Evolutionary conservation across 2,797 vertebrate genomes (phyloP), one percentile per base, ranked within the genome.

Genomic region (Gobio occitaniae): DNA sequence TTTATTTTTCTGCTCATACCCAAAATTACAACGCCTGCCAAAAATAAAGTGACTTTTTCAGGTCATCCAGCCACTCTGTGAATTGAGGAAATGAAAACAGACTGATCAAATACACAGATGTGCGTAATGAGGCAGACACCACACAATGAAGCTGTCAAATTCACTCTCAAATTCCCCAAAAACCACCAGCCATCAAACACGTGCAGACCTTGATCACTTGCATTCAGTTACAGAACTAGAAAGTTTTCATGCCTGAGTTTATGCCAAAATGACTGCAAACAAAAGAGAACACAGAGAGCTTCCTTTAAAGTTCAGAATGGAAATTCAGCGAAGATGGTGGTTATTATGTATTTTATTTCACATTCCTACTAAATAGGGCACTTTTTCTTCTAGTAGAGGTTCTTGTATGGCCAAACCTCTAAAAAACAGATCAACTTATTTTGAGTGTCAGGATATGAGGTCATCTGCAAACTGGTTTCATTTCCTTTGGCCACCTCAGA

Each of bases 401-500:
- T 41, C 9, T 52, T 83, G 6, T 25, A 84, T 36, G 74, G 50
- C 25, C 65, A 72, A 71, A 38, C 5, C 72, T 13, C 61, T 80
- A 12, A 47, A 54, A 81, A 59, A 11, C 32, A 47, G 44, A 69
- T 47, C 79, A 52, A 77, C 52, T 25, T 56, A 63, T 74, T 84
- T 81, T 52, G 70, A 48, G 68, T 48, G 41, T 87, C 87, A 90
- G 91, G 82, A 89, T 78, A 92, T 92, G 86, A 94, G 89, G 90
- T 92, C 90, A 93, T 63, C 80, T 38, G 66, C 47, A 69, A 84
- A 88, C 90, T 84, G 69, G 91, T 92, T 92, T 93, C 75, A 91
- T 92, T 92, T 92, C 91, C 89, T 86, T 84, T 89, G 89, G 81
- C 80, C 87, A 83, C 83, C 88, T 79, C 71, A 82, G 80, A 65